Evolutionary conservation across 2,888 invertebrate species (phyloP).

Genomic region (Eristalinus aeneus): DNA sequence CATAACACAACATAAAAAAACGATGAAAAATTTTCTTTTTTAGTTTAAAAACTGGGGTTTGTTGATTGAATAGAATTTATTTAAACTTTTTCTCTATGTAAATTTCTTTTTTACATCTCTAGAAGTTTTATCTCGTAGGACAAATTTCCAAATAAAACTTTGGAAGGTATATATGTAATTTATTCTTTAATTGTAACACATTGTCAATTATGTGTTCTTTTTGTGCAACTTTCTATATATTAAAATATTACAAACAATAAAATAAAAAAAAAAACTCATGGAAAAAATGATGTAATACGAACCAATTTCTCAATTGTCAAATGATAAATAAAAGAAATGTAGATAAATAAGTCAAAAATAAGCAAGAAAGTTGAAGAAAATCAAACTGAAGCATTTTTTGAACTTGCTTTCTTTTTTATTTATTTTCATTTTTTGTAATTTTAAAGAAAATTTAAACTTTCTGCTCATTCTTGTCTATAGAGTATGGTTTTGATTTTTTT

Average conservation of each 20-base stretch:
- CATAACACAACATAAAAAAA: constrained; percentile 31
- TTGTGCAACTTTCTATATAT: constrained; percentile 75
- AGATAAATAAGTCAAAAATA: constrained; percentile 42
- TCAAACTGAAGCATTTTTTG: not conserved
- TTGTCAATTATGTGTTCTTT: constrained; percentile 21
- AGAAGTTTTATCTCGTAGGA: constrained; percentile 52
- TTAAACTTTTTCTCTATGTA: constrained; percentile 11
- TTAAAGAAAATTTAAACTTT: not conserved
- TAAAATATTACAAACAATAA: constrained; percentile 81
- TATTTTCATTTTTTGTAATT: too few species aligned
- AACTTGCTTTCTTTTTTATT: too few species aligned
- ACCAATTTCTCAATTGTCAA: constrained; percentile 66
- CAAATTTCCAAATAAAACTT: constrained; percentile 75
- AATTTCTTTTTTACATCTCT: constrained; percentile 38
- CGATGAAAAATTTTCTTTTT: constrained; percentile 34
- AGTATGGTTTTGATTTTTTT: constrained; percentile 20
- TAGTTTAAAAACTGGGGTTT: constrained; percentile 40
- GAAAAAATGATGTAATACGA: constrained; percentile 74
- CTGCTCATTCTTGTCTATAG: constrained; percentile 8
- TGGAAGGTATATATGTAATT: constrained; percentile 76
- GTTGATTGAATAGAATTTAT: constrained; percentile 43
- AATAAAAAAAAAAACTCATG: constrained; percentile 74
- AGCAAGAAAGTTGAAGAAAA: constrained; percentile 37
- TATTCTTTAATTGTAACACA: constrained; percentile 81
- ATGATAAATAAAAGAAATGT: constrained; percentile 52